A percentile compares a stretch with the other conserved stretches of the same genome.
phyloP scores from a whole-genome alignment of 23 tunicate genomes.

The Halocynthia roretzi region DNA sequence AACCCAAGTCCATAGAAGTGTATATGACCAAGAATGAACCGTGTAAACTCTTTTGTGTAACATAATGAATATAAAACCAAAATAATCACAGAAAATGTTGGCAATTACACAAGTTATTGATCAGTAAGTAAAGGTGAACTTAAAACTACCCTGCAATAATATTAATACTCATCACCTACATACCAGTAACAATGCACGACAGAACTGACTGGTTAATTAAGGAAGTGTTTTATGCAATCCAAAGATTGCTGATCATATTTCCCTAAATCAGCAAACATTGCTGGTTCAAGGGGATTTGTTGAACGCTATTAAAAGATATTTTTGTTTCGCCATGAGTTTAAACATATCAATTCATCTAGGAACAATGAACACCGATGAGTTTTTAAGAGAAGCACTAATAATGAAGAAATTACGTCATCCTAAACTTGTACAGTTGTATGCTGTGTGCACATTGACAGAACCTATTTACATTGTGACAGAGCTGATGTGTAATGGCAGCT shows the following conservation, averaged over 20 bases:
- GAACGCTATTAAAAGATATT: background rate
- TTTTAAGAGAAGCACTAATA: slow-evolving; percentile 79
- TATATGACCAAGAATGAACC: too few species aligned
- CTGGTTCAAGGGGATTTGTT: background rate
- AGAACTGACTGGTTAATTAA: too few species aligned
- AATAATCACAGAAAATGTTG: too few species aligned
- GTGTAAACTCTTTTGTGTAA: too few species aligned
- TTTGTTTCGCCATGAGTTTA: background rate
- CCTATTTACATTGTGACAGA: slow-evolving; percentile 94
- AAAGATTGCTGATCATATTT: background rate
- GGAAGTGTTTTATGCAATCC: too few species aligned
- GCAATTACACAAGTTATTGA: too few species aligned
- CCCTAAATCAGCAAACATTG: background rate
- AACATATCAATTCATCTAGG: slow-evolving; percentile 45
- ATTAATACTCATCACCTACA: too few species aligned
- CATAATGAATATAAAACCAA: too few species aligned
- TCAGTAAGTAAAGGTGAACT: too few species aligned
- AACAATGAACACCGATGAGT: slow-evolving; percentile 76
- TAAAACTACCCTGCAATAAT: too few species aligned
- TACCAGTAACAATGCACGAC: too few species aligned
- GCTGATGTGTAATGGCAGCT: slow-evolving; percentile 90
- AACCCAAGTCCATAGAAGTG: too few species aligned
- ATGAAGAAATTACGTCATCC: slow-evolving; percentile 90
- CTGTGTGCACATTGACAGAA: slow-evolving; percentile 70
- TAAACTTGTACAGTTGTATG: slow-evolving; percentile 79